phyloP scores from a whole-genome alignment of 1,140 invertebrate genomes.

The Drosophila santomea region DNA sequence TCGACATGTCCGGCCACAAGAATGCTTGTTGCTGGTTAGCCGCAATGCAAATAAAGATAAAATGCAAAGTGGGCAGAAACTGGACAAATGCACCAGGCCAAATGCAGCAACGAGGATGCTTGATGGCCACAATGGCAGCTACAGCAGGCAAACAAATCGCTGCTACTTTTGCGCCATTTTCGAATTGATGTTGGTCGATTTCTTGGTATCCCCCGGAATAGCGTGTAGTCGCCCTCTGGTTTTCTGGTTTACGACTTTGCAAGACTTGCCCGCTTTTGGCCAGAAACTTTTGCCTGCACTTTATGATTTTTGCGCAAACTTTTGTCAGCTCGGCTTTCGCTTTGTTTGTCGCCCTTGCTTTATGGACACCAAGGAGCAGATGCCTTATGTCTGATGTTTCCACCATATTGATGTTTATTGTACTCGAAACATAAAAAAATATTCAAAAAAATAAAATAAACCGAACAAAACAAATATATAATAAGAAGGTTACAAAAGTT shows the following conservation, averaged over 20 bases:
- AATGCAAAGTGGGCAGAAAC: slow-evolving; percentile 53
- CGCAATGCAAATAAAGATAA: slow-evolving; percentile 54
- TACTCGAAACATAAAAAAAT: slow-evolving; percentile 33
- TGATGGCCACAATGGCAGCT: slow-evolving; percentile 36
- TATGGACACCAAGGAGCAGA: slow-evolving; percentile 34
- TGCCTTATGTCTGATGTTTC: slow-evolving; percentile 35
- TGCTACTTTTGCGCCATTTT: slow-evolving; percentile 56
- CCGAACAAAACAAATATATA: slow-evolving; percentile 36
- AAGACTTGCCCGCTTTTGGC: slow-evolving; percentile 37
- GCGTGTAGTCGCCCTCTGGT: neutral
- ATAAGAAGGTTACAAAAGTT: slow-evolving; percentile 52
- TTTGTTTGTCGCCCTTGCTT: slow-evolving; percentile 45
- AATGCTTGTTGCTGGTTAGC: slow-evolving; percentile 52
- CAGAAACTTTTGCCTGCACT: slow-evolving; percentile 56
- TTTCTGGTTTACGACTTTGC: slow-evolving; percentile 49
- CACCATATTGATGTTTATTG: slow-evolving; percentile 58
- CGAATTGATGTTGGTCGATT: slow-evolving; percentile 62
- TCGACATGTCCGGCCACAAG: slow-evolving; percentile 49
- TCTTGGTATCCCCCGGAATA: slow-evolving; percentile 15
- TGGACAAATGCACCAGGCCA: slow-evolving; percentile 31
- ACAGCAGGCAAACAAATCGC: slow-evolving; percentile 48
- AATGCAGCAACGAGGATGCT: slow-evolving; percentile 18
- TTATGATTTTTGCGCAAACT: slow-evolving; percentile 63
- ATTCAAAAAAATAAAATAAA: slow-evolving; percentile 41
- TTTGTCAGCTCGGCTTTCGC: slow-evolving; percentile 50